Base-by-base conservation (phyloP, 35 echinoderm and acorn worm genomes). In the Apostichopus parvimensis region DNA sequence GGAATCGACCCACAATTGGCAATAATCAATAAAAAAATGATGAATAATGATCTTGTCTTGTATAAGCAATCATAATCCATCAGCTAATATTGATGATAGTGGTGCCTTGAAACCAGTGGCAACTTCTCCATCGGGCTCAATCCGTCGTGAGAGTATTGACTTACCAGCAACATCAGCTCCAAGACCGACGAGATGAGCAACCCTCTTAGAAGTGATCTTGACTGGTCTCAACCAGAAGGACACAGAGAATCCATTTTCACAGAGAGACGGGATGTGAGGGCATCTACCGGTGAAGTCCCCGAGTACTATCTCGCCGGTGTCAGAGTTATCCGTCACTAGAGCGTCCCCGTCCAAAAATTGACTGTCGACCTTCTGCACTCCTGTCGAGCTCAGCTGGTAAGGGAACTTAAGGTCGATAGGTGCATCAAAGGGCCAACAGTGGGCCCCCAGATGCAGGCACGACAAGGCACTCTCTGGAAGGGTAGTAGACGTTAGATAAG, bases 221-320 rank as follows among this genome's bases (percentile, higher is more conserved):
- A 93, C 55, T 83, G 86, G 86, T 78, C 77, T 93, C 10, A 93
- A 21, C 92, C 92, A 93, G 15, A 93, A 54, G 52, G 92, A 77
- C 0, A 93, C 18, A 77, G 71, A 57, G 53, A 93, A 85, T 54
- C 92, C 92, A 5, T 77, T 10, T 11, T 77, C 13, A 76, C 92
- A 93, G 52, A 93, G 81, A 77, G 57, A 26, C 10, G 92, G 92
- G 53, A 85, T 56, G 20, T 85, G 77, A 45, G 81, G 81, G 21
- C 92, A 93, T 28, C 75, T 59, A 10, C 80, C 92, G 9, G 57
- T 23, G 56, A 73, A 93, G 71, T 87, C 92, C 21, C 92, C 92
- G 5, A 93, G 65, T 11, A 25, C 25, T 61, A 93, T 85, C 59
- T 54, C 18, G 5, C 92, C 80, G 11, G 56, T 9, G 5, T 73